Percentiles rank a stretch among this genome's conserved stretches.
Evolutionary conservation across 2,888 invertebrate genomes (phyloP).

Genomic region (Panorpa germanica): DNA sequence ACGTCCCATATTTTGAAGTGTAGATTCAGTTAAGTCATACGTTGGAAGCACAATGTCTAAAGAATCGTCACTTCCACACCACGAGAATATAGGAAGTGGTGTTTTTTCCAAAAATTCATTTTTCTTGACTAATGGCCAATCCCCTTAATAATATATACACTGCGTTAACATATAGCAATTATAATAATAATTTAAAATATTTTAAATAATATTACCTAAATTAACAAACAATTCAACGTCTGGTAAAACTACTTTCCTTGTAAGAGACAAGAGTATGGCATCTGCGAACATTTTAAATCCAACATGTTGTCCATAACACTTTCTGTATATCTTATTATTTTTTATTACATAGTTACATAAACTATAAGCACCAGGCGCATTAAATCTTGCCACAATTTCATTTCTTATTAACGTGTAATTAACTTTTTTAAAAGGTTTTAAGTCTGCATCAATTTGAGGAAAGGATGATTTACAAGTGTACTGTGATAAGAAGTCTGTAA

Average conservation of each 20-base stretch:
- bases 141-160: too few relatives aligned
- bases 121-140: constrained; percentile 72
- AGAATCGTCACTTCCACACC: constrained; percentile 82
- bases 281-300: constrained; percentile 95
- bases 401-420: constrained; percentile 48
- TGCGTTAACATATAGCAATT: too few relatives aligned
- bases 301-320: constrained; percentile 85
- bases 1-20: constrained; percentile 84
- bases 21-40: constrained; percentile 84
- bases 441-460: constrained; percentile 58
- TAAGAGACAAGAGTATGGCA: constrained; percentile 60
- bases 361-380: constrained; percentile 64
- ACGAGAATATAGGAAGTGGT: constrained; percentile 74
- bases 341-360: constrained; percentile 80
- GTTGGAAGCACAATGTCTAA: constrained; percentile 87
- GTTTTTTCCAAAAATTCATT: constrained; percentile 23
- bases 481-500: too few relatives aligned
- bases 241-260: constrained; percentile 62
- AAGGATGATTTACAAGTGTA: too few relatives aligned
- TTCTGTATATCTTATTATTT: constrained; percentile 63
- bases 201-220: too few relatives aligned
- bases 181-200: too few relatives aligned
- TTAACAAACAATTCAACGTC: constrained; percentile 83
- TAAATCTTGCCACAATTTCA: constrained; percentile 46
- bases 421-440: constrained; percentile 44